phyloP scores from a whole-genome alignment of 92 coral and sea anemone species.

The Ricordea florida region DNA sequence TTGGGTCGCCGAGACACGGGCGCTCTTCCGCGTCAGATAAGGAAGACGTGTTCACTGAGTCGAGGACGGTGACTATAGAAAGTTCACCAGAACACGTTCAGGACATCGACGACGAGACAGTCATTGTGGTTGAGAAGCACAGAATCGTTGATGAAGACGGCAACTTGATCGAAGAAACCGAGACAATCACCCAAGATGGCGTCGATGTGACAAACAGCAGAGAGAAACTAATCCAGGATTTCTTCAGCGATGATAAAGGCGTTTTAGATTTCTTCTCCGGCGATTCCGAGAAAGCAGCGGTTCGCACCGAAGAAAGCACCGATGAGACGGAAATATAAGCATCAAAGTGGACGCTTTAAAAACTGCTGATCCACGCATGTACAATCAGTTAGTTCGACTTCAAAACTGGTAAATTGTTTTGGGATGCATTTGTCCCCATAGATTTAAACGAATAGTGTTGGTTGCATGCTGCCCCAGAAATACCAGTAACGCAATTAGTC shows the following conservation, averaged over 20 bases:
- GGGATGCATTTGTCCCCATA: too few relatives aligned
- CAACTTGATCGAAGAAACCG: conserved; percentile 42
- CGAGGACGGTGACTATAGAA: neutral
- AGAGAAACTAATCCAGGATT: conserved; percentile 79
- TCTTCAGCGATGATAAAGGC: conserved; percentile 90
- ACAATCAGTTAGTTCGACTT: too few relatives aligned
- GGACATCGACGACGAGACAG: conserved; percentile 2
- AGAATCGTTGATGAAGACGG: conserved; percentile 57
- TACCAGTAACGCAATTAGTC: too few relatives aligned
- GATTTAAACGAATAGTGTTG: too few relatives aligned
- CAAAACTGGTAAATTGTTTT: too few relatives aligned
- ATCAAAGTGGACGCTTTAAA: too few relatives aligned
- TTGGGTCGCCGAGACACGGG: conserved; percentile 16
- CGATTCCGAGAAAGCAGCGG: neutral
- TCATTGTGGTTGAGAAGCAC: conserved; percentile 33
- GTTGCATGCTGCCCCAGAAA: too few relatives aligned
- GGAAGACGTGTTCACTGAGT: conserved; percentile 18
- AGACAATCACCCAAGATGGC: conserved; percentile 31
- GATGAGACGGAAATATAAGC: conserved; percentile 31
- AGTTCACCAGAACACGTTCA: neutral
- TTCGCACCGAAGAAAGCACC: neutral
- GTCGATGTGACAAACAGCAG: conserved; percentile 41
- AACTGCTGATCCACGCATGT: too few relatives aligned
- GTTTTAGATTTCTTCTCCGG: conserved; percentile 81
- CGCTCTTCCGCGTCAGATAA: neutral